Conservation (phyloP, 1,140 invertebrate genomes). For the Aphaenogaster rudis region DNA sequence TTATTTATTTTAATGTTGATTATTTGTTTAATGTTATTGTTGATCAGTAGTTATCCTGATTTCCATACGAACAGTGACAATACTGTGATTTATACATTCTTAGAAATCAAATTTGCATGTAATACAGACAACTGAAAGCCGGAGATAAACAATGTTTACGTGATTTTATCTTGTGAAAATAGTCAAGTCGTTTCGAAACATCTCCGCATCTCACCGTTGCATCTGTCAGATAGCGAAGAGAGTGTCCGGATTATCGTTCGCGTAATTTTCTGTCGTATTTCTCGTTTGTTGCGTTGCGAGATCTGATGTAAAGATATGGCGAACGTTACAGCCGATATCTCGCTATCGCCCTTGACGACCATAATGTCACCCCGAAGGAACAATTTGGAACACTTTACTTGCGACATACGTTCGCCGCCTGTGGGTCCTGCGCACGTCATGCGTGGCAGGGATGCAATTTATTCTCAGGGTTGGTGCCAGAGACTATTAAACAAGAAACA, state of each 20-base stretch:
- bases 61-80: neutral
- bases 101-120: neutral
- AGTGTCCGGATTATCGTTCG: constrained; percentile 15
- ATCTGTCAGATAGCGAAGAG: neutral
- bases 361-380: constrained; percentile 72
- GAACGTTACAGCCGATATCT: constrained; percentile 41
- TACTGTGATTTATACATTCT: neutral
- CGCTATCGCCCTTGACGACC: constrained; percentile 23
- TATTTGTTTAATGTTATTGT: neutral
- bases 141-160: neutral
- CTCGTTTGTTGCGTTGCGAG: constrained; percentile 44
- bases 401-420: constrained; percentile 79
- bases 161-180: constrained; percentile 30
- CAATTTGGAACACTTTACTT: constrained; percentile 79
- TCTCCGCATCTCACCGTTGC: neutral
- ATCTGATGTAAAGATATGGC: constrained; percentile 73
- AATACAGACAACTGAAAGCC: neutral
- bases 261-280: constrained; percentile 50
- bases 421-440: constrained; percentile 64
- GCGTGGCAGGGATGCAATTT: constrained; percentile 62
- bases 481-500: constrained; percentile 48
- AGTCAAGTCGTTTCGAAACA: constrained; percentile 24
- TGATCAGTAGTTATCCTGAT: neutral
- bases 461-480: constrained; percentile 55
- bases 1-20: neutral